Base-by-base conservation (phyloP, 2,113 vertebrate species). In the Hypocryptadius cinnamomeus region DNA sequence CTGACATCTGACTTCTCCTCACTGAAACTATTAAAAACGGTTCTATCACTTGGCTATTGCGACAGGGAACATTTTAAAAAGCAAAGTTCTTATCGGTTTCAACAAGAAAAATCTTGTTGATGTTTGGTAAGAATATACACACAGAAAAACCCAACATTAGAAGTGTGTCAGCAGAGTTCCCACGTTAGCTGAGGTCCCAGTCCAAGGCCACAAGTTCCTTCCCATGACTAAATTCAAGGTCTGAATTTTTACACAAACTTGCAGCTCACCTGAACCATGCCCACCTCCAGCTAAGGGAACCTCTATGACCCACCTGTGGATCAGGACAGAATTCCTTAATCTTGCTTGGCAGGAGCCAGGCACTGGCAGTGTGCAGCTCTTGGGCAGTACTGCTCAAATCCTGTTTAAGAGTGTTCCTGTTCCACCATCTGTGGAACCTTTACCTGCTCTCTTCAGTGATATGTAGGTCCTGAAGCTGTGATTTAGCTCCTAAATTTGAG, bases 161-260 rank as follows among this genome's bases (percentile, higher is more conserved):
- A 40, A 22, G n/a, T 0, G 19, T 3, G 33, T 22, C n/a, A 60
- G 45, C 12, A 23, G 30, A 6, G 33, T 27, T 80, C 39, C 42
- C 23, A 6, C 1, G 0, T 6, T 3, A 53, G 47, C 2, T 54
- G 9, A 73, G 33, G 39, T 17, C 35, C 30, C 64, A 45, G 31
- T 5, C 17, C 3, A 14, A 60, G n/a, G 24, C 9, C 8, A 0
- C 28, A 30, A 0, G 3, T 40, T 35, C 40, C 22, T 64, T 56
- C 33, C 40, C 22, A 56, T 15, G 5, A 35, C 30, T n/a, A 14
- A 35, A 57, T 16, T 87, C 39, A 63, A 59, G 21, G 28, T 20
- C 3, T 27, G 33, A 80, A 25, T 31, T 65, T 53, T 17, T 64
- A 57, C 3, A 65, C 27, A 69, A 60, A 37, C 44, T 18, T 50